Evolutionary conservation across 1,140 invertebrate species (phyloP), one percentile per base, ranked within the genome.

Genomic region (Popillia japonica): DNA sequence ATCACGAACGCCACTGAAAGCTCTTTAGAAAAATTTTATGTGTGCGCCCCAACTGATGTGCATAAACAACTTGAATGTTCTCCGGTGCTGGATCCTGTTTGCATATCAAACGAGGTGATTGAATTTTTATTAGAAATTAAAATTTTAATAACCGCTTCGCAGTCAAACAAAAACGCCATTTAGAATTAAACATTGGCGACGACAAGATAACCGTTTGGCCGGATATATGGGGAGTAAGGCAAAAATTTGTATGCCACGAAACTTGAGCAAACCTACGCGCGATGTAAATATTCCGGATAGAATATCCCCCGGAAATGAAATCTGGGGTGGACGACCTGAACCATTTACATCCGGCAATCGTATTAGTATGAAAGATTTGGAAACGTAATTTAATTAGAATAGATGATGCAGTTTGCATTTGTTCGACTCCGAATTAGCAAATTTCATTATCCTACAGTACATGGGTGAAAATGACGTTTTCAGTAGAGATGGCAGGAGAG

Each of bases 111-210:
- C 6, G 22, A 68, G 61, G 61, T n/a, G 61, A 68, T 68, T 68
- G 61, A 68, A 68, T 68, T 68, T 68, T 68, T 68, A 68, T 68
- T 68, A 14, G 61, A 68, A 34, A 68, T 68, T 68, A 27, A 34
- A 68, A 68, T 68, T 68, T 68, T 68, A 68, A 68, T 68, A 68
- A 68, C 22, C 22, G 20, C 11, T 8, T 22, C 61, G 10, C 0
- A 34, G 61, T 68, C 27, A 34, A 68, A 68, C 61, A 68, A 68
- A 68, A 68, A 68, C 61, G 61, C 22, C 22, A 14, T 68, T 68
- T 68, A 68, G 22, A 68, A 7, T 22, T 3, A 68, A 22, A 34
- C 7, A 34, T 34, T 8, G 9, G 20, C 22, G 4, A 64, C n/a
- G 44, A 55, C 48, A 55, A 14, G 48, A 14, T 55, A 55, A 55